Evolutionary conservation across 2,888 invertebrate species (phyloP), one percentile per base, ranked within the genome.

Genomic region (Crocallis elinguaria): DNA sequence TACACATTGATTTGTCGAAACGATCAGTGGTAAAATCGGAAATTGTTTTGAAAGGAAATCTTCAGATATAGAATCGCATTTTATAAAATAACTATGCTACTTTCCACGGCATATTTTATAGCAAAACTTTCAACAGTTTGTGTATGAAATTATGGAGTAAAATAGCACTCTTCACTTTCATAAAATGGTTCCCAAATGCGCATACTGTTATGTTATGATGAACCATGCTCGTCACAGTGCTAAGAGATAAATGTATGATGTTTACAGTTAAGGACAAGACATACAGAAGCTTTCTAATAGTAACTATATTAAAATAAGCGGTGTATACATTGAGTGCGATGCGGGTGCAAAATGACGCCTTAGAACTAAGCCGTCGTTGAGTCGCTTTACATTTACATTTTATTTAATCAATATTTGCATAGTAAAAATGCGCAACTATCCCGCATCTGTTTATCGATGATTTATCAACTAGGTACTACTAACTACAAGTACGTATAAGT

Each of bases 241-340:
- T 35, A 42, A 48, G 45, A 57, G 37, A 41, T 38, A 9, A 25
- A 62, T 54, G 52, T 51, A 49, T 57, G 42, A 48, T n/a, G n/a
- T n/a, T 42, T 69, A 75, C 58, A 61, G 29, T 38, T 48, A 53
- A 58, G 54, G 54, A 64, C 60, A 73, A 71, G 75, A 82, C 80
- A 84, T 76, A 85, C 83, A 81, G 71, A 87, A 87, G 86, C 86
- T 76, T 64, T 66, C 75, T 75, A 73, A 66, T 49, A 62, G 64
- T 60, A 21, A 52, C 57, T 36, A 48, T 49, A 14, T 42, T 59
- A 25, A 60, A 62, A 65, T 13, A 55, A 62, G 55, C 60, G 35
- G 51, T 49, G 57, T n/a, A n/a, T 57, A 16, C 38, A 41, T 55
- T 49, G 27, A 44, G 49, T 49, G 50, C 58, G 48, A 36, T 54